Conservation (phyloP, 2,888 invertebrate species). For the Chalcosyrphus nemorum region DNA sequence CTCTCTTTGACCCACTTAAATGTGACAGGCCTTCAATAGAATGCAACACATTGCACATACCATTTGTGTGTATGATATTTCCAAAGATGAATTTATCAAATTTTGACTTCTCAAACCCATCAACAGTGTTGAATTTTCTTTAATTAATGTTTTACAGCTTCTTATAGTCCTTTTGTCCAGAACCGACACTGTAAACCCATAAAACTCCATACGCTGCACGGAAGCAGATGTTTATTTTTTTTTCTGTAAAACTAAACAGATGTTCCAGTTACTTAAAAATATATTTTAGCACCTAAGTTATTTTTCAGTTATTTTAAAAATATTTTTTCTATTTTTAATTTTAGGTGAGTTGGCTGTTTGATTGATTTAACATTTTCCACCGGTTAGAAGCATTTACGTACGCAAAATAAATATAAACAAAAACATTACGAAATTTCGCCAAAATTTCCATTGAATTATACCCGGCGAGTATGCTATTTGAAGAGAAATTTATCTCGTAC, state of each 20-base stretch:
- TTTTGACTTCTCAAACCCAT: neutral
- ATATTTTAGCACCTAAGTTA: neutral
- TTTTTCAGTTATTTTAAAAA: neutral
- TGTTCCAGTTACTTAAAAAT: neutral
- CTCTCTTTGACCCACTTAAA: conserved; percentile 29
- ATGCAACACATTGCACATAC: conserved; percentile 28
- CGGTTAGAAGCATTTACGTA: conserved; percentile 1
- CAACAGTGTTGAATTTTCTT: neutral
- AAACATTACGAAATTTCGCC: conserved; percentile 9
- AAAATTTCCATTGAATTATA: conserved; percentile 1
- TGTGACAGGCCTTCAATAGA: conserved; percentile 12
- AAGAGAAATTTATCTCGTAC: neutral
- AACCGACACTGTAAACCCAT: neutral
- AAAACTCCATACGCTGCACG: neutral
- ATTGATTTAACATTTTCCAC: conserved; percentile 6
- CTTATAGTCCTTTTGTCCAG: conserved; percentile 1
- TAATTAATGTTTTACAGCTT: conserved; percentile 51
- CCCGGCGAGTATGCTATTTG: neutral
- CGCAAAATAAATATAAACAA: neutral
- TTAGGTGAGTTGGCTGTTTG: conserved; percentile 48
- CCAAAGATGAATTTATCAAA: conserved; percentile 28
- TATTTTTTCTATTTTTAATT: conserved; percentile 17
- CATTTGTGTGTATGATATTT: conserved; percentile 32
- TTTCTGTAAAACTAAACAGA: neutral
- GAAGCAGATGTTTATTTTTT: conserved; percentile 18